These are phyloP conservation scores for Masnerella sp. DNA, from an alignment of 2,888 invertebrate genomes.

Conservation along the genomic window DNA sequence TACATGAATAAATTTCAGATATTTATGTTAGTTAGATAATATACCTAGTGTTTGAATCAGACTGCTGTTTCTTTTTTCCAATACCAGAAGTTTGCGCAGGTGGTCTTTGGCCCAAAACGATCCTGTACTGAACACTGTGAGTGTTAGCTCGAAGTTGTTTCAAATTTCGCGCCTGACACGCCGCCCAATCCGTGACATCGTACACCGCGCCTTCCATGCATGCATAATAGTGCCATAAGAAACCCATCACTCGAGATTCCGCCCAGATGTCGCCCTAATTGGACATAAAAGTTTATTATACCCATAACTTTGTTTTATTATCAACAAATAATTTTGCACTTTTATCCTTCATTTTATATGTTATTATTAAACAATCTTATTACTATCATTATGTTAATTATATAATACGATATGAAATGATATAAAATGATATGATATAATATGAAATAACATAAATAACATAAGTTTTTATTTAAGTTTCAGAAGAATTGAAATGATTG, in stretches of 20 bases:
- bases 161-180: slow-evolving; percentile 90
- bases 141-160: slow-evolving; percentile 93
- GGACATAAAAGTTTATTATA: slow-evolving; percentile 41
- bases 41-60: slow-evolving; percentile 73
- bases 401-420: too few species aligned
- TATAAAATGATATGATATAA: too few species aligned
- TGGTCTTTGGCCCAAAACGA: slow-evolving; percentile 86
- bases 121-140: slow-evolving; percentile 93
- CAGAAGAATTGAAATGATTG: slow-evolving; percentile 13
- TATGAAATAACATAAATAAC: too few species aligned
- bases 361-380: too few species aligned
- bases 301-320: too few species aligned
- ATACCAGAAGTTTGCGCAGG: slow-evolving; percentile 67
- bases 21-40: too few species aligned
- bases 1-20: too few species aligned
- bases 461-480: too few species aligned
- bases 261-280: slow-evolving; percentile 96
- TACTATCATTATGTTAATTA: too few species aligned
- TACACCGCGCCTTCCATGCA: slow-evolving; percentile 97
- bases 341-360: background rate
- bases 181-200: slow-evolving; percentile 98
- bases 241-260: slow-evolving; percentile 91
- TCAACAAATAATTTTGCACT: too few species aligned
- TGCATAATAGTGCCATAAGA: slow-evolving; percentile 96
- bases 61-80: slow-evolving; percentile 72